Evolutionary conservation across 2,113 vertebrate species (phyloP), one percentile per base, ranked within the genome.

Genomic region (Petrocephalus zakoni): DNA sequence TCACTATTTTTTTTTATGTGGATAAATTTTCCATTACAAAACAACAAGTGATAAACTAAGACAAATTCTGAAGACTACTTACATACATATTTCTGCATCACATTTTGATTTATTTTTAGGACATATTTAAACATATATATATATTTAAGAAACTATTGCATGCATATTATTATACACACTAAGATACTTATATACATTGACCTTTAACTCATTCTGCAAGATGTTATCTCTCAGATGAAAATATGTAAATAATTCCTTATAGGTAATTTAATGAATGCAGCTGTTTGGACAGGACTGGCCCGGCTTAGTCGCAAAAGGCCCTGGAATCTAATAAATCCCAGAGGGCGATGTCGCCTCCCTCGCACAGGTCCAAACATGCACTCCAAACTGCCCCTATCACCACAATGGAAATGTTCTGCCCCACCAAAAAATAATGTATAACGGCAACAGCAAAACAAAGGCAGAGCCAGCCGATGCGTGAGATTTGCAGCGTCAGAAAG

Each of bases 331-430:
- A 93, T 93, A 91, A 92, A 93, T 93, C 91, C 90, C 87, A 58
- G 89, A 91, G 89, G 89, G 88, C 89, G 91, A 90, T 83, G 5
- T 92, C 92, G 91, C 93, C 91, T 46, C 89, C 90, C 89, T 25
- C 88, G 58, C 91, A 87, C 95, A 49, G 91, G 95, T 93, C 89
- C 89, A 61, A 88, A 94, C 95, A 95, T 90, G 95, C 92, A 90
- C 91, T 56, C 75, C 89, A 29, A 88, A 83, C 92, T 92, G 92
- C 91, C 93, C 92, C 89, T 21, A 56, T 34, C 68, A 21, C 19
- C 2, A 6, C 29, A 55, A 8, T 5, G 52, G 52, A 56, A 82
- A 42, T 15, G 19, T 13, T 49, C 37, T n/a, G 7, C 29, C 25
- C 34, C 29, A 55, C 81, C n/a, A 58, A 83, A 25, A 42, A 88